Conservation (phyloP, 2,113 vertebrate species). For the Cynocephalus volans region DNA sequence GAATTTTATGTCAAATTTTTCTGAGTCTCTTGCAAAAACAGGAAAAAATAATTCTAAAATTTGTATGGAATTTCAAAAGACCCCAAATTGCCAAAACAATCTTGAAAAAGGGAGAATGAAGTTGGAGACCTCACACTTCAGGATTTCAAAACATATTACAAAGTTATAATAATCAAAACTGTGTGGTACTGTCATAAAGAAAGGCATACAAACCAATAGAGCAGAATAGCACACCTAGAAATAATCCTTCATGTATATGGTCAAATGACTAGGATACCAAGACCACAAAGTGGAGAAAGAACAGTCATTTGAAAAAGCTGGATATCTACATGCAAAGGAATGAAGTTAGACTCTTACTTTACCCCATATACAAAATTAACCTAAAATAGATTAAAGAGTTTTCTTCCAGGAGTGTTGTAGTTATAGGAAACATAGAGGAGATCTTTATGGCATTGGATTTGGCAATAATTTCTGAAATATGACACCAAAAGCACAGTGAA, state of each 20-base stretch:
- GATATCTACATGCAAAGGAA: background rate
- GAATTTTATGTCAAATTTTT: constrained; percentile 6
- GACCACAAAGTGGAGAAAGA: background rate
- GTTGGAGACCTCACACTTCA: background rate
- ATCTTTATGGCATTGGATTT: background rate
- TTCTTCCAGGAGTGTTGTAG: too few species aligned
- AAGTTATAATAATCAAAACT: background rate
- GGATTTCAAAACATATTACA: constrained; percentile 27
- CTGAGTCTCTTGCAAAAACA: background rate
- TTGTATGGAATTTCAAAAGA: background rate
- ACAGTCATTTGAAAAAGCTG: background rate
- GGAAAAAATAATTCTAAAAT: background rate
- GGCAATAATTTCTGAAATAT: background rate
- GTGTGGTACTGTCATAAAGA: background rate
- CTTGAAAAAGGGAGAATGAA: background rate
- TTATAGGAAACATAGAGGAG: background rate
- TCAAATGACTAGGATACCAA: background rate
- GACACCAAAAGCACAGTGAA: background rate
- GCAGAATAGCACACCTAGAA: background rate
- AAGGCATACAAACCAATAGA: background rate
- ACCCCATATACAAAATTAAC: background rate
- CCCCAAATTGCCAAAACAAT: background rate
- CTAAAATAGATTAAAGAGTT: background rate
- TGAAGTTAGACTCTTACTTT: background rate
- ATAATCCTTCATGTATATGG: background rate